Conservation (phyloP, 2,113 vertebrate genomes). For the Lipotes vexillifer region DNA sequence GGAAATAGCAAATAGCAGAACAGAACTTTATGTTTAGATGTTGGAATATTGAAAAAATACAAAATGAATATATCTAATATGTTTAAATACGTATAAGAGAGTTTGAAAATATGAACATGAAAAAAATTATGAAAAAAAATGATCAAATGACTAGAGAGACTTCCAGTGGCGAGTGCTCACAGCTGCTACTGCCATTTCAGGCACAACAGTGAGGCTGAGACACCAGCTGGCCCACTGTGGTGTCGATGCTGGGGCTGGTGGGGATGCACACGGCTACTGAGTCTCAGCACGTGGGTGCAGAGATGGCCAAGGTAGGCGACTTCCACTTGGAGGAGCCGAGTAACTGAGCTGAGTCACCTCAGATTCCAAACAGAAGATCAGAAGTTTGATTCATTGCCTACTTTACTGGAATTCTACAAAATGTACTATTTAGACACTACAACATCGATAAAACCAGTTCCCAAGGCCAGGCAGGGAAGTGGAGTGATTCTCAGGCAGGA, state of each 20-base stretch:
- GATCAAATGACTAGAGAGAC: not conserved
- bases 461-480: constrained; percentile 84
- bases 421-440: constrained; percentile 92
- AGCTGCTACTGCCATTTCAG: not conserved
- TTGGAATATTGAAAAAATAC: not conserved
- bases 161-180: not conserved
- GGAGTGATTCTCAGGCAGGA: constrained; percentile 84
- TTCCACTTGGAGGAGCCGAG: not conserved
- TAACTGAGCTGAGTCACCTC: constrained; percentile 79
- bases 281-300: too few relatives aligned
- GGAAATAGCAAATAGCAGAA: not conserved
- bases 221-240: not conserved
- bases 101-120: not conserved
- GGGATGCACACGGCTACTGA: too few relatives aligned
- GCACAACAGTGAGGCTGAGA: not conserved
- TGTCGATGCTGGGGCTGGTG: not conserved
- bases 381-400: constrained; percentile 90
- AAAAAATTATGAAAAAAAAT: not conserved
- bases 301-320: fast-evolving
- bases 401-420: constrained; percentile 93
- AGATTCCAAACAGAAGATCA: constrained; percentile 92
- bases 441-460: constrained; percentile 88
- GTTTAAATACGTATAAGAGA: not conserved
- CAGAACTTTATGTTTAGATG: not conserved
- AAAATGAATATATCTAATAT: not conserved